These are phyloP conservation scores for Rhopalosiphum maidis DNA, from an alignment of 1,140 invertebrate genomes.

Conservation along the genomic window DNA sequence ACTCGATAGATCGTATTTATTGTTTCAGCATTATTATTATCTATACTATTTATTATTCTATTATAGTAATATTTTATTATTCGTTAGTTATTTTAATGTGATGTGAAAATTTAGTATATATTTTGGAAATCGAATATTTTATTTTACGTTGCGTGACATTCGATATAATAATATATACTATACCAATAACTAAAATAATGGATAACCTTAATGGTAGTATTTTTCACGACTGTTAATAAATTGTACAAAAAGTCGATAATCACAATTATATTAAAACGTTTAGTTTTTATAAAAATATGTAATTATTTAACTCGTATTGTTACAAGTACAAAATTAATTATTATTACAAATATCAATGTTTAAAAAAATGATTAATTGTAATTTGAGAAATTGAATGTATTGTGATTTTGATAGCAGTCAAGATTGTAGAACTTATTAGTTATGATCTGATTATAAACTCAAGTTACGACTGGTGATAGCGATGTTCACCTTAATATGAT, in stretches of 20 bases:
- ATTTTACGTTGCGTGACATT: neutral
- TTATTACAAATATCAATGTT: neutral
- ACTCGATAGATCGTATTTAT: neutral
- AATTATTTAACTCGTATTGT: neutral
- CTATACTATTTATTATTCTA: too few relatives aligned
- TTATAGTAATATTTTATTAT: neutral
- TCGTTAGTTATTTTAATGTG: neutral
- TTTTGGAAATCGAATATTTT: neutral
- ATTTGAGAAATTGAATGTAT: neutral
- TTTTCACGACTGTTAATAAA: constrained; percentile 17
- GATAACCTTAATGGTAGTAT: neutral
- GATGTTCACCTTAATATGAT: neutral
- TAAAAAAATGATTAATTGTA: neutral
- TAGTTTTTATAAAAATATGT: neutral
- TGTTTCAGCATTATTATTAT: neutral
- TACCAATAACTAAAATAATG: neutral
- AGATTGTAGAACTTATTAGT: neutral
- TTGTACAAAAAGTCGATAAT: neutral
- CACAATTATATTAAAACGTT: constrained; percentile 9
- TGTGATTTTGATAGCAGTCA: neutral
- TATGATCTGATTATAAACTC: constrained; percentile 14
- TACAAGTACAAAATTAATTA: too few relatives aligned
- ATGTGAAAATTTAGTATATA: neutral
- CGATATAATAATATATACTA: neutral
- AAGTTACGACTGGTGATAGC: neutral